These are phyloP conservation scores for Pyrrhura leucotis DNA, from an alignment of 2,797 vertebrate species.

Conservation along the genomic window DNA sequence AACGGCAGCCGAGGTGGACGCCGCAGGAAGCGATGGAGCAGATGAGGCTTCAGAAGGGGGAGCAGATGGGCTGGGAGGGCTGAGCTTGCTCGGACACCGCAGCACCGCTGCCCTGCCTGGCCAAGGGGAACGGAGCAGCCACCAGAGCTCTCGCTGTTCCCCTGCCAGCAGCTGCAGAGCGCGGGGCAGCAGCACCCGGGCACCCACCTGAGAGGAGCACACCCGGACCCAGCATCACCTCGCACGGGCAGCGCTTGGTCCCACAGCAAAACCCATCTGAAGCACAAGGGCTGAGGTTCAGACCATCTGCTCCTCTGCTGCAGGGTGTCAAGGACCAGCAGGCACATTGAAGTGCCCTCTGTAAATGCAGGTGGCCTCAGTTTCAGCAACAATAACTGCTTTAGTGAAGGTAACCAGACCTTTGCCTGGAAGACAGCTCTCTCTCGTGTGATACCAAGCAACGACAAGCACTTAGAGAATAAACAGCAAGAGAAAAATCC, in stretches of 20 bases:
- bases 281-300: fast-evolving
- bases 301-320: background rate
- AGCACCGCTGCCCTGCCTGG: background rate
- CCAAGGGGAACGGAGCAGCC: background rate
- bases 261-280: background rate
- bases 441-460: background rate
- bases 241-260: background rate
- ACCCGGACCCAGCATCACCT: background rate
- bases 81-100: background rate
- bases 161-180: background rate
- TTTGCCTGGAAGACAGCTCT: background rate
- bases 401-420: background rate
- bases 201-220: fast-evolving
- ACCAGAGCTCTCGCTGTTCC: fast-evolving
- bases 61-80: slow-evolving; percentile 3
- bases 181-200: background rate
- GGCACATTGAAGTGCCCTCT: fast-evolving
- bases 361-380: fast-evolving
- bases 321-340: background rate
- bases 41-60: background rate
- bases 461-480: background rate
- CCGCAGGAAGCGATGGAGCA: background rate
- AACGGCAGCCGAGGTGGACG: background rate
- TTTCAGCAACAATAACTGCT: background rate
- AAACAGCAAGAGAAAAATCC: background rate